Conservation (phyloP, 2,113 vertebrate genomes). For the Origma solitaria region DNA sequence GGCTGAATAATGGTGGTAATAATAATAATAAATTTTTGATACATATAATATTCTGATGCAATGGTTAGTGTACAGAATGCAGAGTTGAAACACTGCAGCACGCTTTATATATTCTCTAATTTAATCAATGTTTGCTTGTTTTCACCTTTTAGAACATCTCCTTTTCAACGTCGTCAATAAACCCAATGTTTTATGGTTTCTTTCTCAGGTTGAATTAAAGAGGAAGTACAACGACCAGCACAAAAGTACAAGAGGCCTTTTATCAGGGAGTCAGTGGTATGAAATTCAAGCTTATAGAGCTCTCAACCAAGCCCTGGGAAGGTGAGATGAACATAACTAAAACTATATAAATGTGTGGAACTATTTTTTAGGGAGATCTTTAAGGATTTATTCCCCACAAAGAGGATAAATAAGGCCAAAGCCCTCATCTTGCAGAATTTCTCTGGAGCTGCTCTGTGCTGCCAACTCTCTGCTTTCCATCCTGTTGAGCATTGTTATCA, state of each 20-base stretch:
- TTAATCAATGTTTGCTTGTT: not conserved
- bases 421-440: not conserved
- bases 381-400: not conserved
- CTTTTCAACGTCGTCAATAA: not conserved
- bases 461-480: not conserved
- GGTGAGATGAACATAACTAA: constrained; percentile 70
- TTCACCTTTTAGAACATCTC: not conserved
- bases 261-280: constrained; percentile 91
- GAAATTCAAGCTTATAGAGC: constrained; percentile 97
- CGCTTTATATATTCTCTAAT: not conserved
- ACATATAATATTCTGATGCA: not conserved
- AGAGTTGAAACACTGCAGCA: not conserved
- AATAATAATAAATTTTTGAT: not conserved
- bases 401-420: not conserved
- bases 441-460: not conserved
- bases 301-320: constrained; percentile 95
- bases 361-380: not conserved
- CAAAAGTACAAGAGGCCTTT: constrained; percentile 85
- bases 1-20: not conserved
- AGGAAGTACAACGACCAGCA: constrained; percentile 95
- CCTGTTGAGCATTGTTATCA: not conserved
- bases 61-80: not conserved
- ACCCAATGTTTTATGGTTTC: not conserved
- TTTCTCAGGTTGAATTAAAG: constrained; percentile 89
- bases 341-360: not conserved